phyloP scores from a whole-genome alignment of 2,797 vertebrate species.

The Cuniculus paca region DNA sequence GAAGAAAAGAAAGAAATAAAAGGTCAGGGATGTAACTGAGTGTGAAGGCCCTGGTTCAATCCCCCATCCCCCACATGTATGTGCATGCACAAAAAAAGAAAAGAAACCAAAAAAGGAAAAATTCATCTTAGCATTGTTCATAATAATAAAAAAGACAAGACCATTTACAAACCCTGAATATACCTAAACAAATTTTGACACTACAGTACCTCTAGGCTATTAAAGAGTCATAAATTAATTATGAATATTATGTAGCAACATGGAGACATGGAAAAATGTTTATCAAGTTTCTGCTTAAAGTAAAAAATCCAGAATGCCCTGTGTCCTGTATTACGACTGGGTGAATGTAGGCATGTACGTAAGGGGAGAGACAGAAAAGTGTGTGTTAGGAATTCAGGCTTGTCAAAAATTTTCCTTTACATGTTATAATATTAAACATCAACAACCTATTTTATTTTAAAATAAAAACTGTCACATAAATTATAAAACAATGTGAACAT shows the following conservation, averaged over 20 bases:
- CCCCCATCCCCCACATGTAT: background rate
- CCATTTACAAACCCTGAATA: background rate
- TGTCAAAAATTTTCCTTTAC: background rate
- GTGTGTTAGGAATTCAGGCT: background rate
- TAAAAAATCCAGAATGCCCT: background rate
- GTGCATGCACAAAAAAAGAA: background rate
- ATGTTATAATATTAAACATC: conserved; percentile 12
- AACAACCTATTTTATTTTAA: background rate
- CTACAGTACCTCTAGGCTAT: background rate
- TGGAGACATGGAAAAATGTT: conserved; percentile 17
- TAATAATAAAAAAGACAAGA: background rate
- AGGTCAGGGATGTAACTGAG: background rate
- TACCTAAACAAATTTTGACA: conserved; percentile 35
- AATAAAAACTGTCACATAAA: conserved; percentile 35
- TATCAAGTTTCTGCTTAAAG: conserved; percentile 21
- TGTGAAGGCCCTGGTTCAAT: background rate
- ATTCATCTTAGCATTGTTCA: conserved; percentile 4
- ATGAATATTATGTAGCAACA: conserved; percentile 32
- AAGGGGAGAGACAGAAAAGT: background rate
- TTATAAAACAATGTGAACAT: background rate
- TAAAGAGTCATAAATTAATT: conserved; percentile 20
- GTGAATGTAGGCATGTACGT: background rate
- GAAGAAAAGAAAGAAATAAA: background rate
- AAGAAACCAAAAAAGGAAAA: background rate
- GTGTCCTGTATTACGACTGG: background rate